Percentiles rank a stretch among this genome's conserved stretches.
phyloP scores from a whole-genome alignment of 2,113 vertebrate genomes.

The Pholis gunnellus region DNA sequence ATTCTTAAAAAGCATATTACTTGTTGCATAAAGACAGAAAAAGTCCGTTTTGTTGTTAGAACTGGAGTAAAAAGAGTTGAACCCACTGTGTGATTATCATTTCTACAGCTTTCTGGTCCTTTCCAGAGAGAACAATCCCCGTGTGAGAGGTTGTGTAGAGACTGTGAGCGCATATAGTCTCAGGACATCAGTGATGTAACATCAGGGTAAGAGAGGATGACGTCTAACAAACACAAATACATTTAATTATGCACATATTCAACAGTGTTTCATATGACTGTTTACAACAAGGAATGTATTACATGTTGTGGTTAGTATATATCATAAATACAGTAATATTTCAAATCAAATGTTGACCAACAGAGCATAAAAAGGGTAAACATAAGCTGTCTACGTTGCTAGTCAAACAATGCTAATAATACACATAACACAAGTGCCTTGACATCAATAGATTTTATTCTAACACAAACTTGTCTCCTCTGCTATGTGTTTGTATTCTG shows the following conservation, averaged over 20 bases:
- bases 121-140: conserved; percentile 37
- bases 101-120: conserved; percentile 29
- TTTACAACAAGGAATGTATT: background rate
- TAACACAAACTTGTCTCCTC: conserved; percentile 21
- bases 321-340: background rate
- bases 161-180: conserved; percentile 47
- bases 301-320: background rate
- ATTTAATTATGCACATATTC: conserved; percentile 11
- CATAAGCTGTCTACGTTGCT: background rate
- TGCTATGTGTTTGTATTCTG: conserved; percentile 54
- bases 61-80: conserved; percentile 21
- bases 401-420: conserved; percentile 6
- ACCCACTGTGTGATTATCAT: conserved; percentile 15
- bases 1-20: background rate
- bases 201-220: conserved; percentile 62
- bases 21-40: background rate
- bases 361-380: background rate
- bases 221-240: conserved; percentile 36
- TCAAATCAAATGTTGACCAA: background rate
- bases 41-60: background rate
- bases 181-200: conserved; percentile 70
- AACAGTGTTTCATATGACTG: background rate
- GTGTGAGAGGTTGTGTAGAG: conserved; percentile 22
- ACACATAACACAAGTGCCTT: background rate
- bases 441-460: background rate